Evolutionary conservation across 2,113 vertebrate species (phyloP).

Genomic region (Proteles cristata): DNA sequence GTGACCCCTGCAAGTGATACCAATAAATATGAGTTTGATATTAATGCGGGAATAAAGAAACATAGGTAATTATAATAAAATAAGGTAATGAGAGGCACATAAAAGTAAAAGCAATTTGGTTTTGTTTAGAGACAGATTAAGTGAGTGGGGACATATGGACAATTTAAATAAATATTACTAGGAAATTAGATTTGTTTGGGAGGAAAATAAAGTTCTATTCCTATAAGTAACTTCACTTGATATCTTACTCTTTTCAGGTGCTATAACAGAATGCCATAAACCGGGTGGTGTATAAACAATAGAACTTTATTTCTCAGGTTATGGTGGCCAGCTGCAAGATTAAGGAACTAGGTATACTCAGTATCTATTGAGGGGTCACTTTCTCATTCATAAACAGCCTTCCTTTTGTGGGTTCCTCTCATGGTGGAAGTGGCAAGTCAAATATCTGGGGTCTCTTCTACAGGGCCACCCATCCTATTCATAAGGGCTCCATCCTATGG

Average conservation of each 20-base stretch:
- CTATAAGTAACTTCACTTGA: background rate
- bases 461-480: background rate
- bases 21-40: background rate
- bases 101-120: background rate
- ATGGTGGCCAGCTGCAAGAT: background rate
- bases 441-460: background rate
- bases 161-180: background rate
- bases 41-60: background rate
- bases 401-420: background rate
- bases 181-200: background rate
- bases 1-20: background rate
- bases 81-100: background rate
- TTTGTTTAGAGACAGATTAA: background rate
- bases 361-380: background rate
- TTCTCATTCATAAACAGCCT: background rate
- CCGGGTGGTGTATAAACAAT: background rate
- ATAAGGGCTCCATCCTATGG: too few relatives aligned
- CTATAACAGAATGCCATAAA: background rate
- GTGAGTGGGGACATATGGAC: background rate
- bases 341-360: background rate
- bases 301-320: background rate
- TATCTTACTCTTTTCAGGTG: background rate
- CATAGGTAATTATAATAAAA: background rate
- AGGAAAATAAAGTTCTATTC: background rate
- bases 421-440: background rate